These are phyloP conservation scores for Maniola hyperantus DNA, from an alignment of 2,888 invertebrate genomes.

Conservation along the genomic window DNA sequence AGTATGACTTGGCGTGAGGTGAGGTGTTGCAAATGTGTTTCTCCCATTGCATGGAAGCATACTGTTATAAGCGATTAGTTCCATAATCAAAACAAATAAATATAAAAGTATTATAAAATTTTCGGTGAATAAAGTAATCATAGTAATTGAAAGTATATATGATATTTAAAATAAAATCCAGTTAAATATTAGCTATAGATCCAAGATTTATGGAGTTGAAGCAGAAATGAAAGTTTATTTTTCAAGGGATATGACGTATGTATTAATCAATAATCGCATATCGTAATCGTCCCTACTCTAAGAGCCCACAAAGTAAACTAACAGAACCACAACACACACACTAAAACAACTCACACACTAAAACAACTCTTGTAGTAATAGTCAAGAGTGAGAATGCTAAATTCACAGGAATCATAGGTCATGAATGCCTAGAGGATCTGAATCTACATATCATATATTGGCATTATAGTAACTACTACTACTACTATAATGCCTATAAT, in stretches of 20 bases:
- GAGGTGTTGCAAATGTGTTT: background rate
- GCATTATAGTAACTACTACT: no score
- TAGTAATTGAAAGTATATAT: slow-evolving; percentile 27
- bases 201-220: slow-evolving; percentile 36
- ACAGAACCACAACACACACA: no score
- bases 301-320: background rate
- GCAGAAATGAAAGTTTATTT: slow-evolving; percentile 46
- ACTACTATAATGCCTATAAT: no score
- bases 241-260: slow-evolving; percentile 47
- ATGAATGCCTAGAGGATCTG: no score
- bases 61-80: slow-evolving; percentile 28
- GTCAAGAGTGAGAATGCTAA: no score
- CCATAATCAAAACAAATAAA: slow-evolving; percentile 29
- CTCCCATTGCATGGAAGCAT: slow-evolving; percentile 12
- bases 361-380: no score
- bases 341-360: no score
- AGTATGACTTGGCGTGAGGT: background rate
- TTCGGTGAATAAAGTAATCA: slow-evolving; percentile 10
- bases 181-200: slow-evolving; percentile 39
- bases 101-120: slow-evolving; percentile 31
- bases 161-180: slow-evolving; percentile 38
- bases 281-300: slow-evolving; percentile 38
- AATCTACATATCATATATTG: no score
- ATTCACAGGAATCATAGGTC: no score
- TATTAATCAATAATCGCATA: slow-evolving; percentile 49